These are phyloP conservation scores for Equus przewalskii DNA, from an alignment of 2,113 vertebrate genomes.

Conservation along the genomic window DNA sequence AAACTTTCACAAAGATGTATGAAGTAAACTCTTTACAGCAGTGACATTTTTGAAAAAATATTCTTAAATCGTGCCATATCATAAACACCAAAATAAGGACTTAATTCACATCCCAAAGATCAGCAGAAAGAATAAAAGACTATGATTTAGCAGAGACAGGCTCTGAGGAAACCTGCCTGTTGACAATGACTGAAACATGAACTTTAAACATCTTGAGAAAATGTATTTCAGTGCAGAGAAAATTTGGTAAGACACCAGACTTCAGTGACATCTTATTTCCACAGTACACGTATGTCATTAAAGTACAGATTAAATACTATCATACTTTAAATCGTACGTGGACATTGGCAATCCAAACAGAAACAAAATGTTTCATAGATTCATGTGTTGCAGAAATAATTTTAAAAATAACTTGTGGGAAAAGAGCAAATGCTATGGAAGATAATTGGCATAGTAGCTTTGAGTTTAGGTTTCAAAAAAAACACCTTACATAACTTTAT, in stretches of 20 bases:
- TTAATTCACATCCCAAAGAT: neutral
- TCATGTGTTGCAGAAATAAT: neutral
- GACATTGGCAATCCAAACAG: neutral
- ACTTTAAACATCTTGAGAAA: neutral
- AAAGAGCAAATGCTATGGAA: neutral
- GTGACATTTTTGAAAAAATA: neutral
- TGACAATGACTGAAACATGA: neutral
- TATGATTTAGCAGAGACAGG: neutral
- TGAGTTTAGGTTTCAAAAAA: neutral
- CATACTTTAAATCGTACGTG: neutral
- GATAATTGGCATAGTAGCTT: neutral
- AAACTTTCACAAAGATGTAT: neutral
- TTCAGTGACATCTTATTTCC: neutral
- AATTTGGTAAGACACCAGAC: neutral
- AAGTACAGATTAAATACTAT: neutral
- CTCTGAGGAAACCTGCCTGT: neutral
- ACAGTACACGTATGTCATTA: neutral
- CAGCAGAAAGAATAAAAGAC: neutral
- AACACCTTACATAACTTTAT: neutral
- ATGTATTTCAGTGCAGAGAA: neutral
- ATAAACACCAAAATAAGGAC: neutral
- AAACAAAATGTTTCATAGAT: neutral
- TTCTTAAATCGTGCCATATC: neutral
- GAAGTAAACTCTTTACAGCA: neutral
- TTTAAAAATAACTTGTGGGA: neutral